Evolutionary conservation across 2,888 invertebrate genomes (phyloP).

Genomic region (Trissolcus japonicus): DNA sequence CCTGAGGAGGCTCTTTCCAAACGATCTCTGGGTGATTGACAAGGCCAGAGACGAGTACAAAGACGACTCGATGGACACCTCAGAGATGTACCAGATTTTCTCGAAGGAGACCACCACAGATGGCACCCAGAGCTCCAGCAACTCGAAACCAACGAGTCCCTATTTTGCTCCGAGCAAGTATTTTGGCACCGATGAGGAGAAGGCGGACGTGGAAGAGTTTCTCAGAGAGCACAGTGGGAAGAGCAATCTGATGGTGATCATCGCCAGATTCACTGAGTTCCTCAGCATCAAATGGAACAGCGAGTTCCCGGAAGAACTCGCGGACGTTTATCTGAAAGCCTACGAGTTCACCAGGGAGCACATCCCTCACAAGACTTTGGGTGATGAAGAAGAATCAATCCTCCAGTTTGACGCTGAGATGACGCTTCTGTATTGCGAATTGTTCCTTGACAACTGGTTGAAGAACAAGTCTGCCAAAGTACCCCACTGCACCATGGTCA

Average conservation of each 20-base stretch:
- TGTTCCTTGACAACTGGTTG: constrained; percentile 75
- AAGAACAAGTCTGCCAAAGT: constrained; percentile 66
- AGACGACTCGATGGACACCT: constrained; percentile 81
- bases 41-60: constrained; percentile 73
- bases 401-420: constrained; percentile 77
- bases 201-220: constrained; percentile 81
- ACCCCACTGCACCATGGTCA: constrained; percentile 64
- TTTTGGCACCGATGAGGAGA: constrained; percentile 83
- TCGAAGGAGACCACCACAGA: constrained; percentile 72
- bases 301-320: constrained; percentile 82
- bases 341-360: constrained; percentile 78
- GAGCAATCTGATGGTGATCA: constrained; percentile 78
- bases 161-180: constrained; percentile 75
- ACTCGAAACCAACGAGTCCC: constrained; percentile 70
- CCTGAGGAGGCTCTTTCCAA: constrained; percentile 82
- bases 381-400: constrained; percentile 70
- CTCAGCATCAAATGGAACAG: constrained; percentile 81
- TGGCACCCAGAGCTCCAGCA: constrained; percentile 66
- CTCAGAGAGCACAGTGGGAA: constrained; percentile 77
- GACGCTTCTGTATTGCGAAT: constrained; percentile 78
- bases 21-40: constrained; percentile 77
- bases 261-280: constrained; percentile 80
- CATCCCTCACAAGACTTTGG: constrained; percentile 77
- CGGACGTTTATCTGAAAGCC: constrained; percentile 79
- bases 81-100: constrained; percentile 81